Base-by-base conservation (phyloP, 1,140 invertebrate species). In the Orchestia grillus region DNA sequence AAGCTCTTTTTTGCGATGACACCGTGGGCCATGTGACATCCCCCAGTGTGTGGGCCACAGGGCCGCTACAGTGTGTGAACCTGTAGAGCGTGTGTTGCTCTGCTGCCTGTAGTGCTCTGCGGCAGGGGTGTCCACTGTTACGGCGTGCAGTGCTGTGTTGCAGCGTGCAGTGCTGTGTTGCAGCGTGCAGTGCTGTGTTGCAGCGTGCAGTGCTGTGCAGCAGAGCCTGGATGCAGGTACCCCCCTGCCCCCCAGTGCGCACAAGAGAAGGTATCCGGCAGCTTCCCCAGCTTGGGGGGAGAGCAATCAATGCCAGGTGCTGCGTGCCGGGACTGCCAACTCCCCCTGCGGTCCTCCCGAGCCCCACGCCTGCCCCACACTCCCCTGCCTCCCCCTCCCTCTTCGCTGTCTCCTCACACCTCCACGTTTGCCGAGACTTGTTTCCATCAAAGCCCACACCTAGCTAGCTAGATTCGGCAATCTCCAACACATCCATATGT, bases 281-380 rank as follows among this genome's bases (percentile, higher is more conserved):
- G 6, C 19, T 23, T 44, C 44, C 44, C 92, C 44, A n/a, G 41
- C 36, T 47, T 44, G 11, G 92, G 92, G 43, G 92, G 92, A 40
- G 92, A 45, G 92, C 92, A 94, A 94, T 94, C 92, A 94, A 94
- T 94, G 92, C 92, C 92, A 94, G 92, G 92, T 94, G 92, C 92
- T 94, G 92, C 92, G 92, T 94, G 92, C 92, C 92, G 44, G 43
- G 92, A 94, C 92, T 94, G 92, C 92, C 40, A 94, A 94, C 92
- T 94, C 92, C 44, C 92, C 92, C 92, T 47, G 44, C 3, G 41
- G 41, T 3, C 41, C 88, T 91, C 88, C 88, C 88, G 0, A 44
- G 15, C 88, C 41, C 88, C 40, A 45, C 23, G 16, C 44, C 44
- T 19, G 19, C 44, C 44, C 36, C 92, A 0, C 44, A 47, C 44